A percentile compares a stretch with the other conserved stretches of the same genome.
phyloP scores from a whole-genome alignment of 2,888 invertebrate species.

The Salpingus planirostris region DNA sequence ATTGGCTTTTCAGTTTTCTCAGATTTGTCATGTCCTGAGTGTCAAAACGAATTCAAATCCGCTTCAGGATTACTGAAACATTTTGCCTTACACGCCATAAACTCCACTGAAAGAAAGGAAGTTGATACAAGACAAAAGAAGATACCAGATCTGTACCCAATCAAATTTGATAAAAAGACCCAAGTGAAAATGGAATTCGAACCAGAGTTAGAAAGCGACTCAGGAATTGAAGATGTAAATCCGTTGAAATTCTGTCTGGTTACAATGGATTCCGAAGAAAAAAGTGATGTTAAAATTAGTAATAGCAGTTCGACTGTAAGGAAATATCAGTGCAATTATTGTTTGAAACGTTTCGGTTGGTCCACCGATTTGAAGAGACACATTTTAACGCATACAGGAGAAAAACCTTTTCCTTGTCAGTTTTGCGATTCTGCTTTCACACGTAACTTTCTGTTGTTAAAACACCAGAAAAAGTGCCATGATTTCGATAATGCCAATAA shows the following conservation, averaged over 20 bases:
- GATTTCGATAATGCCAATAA: constrained; percentile 11
- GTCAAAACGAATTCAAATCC: constrained; percentile 27
- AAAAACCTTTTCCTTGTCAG: constrained; percentile 37
- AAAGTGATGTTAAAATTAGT: constrained; percentile 14
- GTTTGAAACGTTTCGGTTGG: constrained; percentile 39
- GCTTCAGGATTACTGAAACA: constrained; percentile 35
- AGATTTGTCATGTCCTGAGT: constrained; percentile 31
- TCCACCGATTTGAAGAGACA: constrained; percentile 41
- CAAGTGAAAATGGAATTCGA: constrained; percentile 8
- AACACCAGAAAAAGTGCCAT: constrained; percentile 35
- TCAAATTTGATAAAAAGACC: constrained; percentile 13
- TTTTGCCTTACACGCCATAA: constrained; percentile 32
- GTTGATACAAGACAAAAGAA: no score
- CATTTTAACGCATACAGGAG: constrained; percentile 39
- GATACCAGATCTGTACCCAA: constrained; percentile 27
- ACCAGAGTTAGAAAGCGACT: constrained; percentile 14
- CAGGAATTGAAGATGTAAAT: constrained; percentile 24
- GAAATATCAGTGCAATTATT: constrained; percentile 36
- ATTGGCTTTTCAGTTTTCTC: no score
- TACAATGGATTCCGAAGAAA: constrained; percentile 25
- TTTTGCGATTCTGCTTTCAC: constrained; percentile 37
- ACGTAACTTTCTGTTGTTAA: constrained; percentile 39
- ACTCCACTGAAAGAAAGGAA: constrained; percentile 10
- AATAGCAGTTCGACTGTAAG: no score
- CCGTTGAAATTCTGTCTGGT: constrained; percentile 32